A percentile compares a stretch with the other conserved stretches of the same genome.
phyloP scores from a whole-genome alignment of 1,140 invertebrate genomes.

The Teleopsis dalmanni region DNA sequence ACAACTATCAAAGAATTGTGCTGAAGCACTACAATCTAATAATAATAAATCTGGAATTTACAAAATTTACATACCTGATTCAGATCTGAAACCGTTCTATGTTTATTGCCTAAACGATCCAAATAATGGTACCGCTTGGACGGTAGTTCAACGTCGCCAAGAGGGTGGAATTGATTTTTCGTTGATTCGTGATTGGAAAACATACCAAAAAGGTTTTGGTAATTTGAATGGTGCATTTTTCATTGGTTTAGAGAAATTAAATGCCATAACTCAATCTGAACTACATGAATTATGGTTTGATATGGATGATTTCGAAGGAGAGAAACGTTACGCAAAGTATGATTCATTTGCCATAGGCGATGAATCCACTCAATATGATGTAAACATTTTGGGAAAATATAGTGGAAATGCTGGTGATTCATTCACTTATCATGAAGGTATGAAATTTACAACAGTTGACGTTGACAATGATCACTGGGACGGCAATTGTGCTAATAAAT shows the following conservation, averaged over 20 bases:
- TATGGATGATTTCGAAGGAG: constrained; percentile 52
- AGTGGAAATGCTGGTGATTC: constrained; percentile 59
- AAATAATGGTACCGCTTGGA: background rate
- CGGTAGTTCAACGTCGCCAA: constrained; percentile 53
- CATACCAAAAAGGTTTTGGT: constrained; percentile 58
- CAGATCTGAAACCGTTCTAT: background rate
- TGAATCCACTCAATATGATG: constrained; percentile 56
- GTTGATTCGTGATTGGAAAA: constrained; percentile 52
- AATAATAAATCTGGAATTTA: background rate
- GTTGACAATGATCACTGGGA: constrained; percentile 1
- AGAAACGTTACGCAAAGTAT: constrained; percentile 53
- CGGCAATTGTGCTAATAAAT: constrained; percentile 1
- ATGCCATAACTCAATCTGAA: constrained; percentile 51
- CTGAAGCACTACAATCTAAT: background rate
- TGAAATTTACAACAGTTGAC: constrained; percentile 2
- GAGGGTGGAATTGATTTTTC: constrained; percentile 58
- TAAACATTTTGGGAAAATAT: constrained; percentile 56
- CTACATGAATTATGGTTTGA: constrained; percentile 57
- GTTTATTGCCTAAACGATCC: constrained; percentile 2
- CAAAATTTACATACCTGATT: background rate
- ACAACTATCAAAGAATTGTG: background rate
- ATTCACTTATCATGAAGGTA: constrained; percentile 43
- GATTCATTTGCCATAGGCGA: constrained; percentile 57
- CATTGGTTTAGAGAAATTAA: constrained; percentile 54
- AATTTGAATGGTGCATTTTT: constrained; percentile 56